These are phyloP conservation scores for Carassius auratus DNA, from an alignment of 2,113 vertebrate species.

Conservation along the genomic window DNA sequence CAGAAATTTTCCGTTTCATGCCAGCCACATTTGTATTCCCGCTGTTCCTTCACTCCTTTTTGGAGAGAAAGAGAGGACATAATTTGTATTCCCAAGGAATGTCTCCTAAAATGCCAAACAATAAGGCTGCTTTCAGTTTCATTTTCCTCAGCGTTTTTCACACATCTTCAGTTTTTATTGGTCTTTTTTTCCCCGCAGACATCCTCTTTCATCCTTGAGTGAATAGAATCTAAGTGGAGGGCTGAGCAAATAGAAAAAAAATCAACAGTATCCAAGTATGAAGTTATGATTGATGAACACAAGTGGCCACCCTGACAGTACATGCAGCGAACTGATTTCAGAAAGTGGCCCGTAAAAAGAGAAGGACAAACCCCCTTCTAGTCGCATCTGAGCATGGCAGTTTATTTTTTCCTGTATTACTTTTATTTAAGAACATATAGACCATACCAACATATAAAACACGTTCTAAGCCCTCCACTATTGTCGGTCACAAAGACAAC, in stretches of 20 bases:
- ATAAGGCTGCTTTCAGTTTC: constrained; percentile 48
- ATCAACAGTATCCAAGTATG: constrained; percentile 33
- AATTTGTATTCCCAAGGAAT: constrained; percentile 69
- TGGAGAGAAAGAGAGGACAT: constrained; percentile 52
- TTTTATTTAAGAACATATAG: constrained; percentile 63
- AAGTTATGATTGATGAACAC: constrained; percentile 60
- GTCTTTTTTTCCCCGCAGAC: constrained; percentile 9
- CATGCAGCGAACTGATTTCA: constrained; percentile 36
- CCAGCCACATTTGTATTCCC: constrained; percentile 55
- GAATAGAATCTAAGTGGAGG: constrained; percentile 47
- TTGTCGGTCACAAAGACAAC: constrained; percentile 40
- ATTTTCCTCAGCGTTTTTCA: constrained; percentile 51
- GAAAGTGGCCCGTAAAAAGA: constrained; percentile 39
- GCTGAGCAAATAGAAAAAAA: constrained; percentile 43
- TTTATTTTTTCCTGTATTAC: constrained; percentile 45
- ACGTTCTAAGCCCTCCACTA: constrained; percentile 34
- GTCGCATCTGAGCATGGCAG: constrained; percentile 57
- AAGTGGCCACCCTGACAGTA: constrained; percentile 53
- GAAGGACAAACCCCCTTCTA: constrained; percentile 44
- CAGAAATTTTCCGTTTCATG: constrained; percentile 34
- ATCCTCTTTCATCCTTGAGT: background rate
- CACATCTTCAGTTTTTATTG: constrained; percentile 14
- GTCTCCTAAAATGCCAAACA: constrained; percentile 47
- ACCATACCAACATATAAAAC: constrained; percentile 67
- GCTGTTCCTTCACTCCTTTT: background rate